These are phyloP conservation scores for Liasis olivaceus DNA, from an alignment of 2,797 vertebrate species.

Conservation along the genomic window DNA sequence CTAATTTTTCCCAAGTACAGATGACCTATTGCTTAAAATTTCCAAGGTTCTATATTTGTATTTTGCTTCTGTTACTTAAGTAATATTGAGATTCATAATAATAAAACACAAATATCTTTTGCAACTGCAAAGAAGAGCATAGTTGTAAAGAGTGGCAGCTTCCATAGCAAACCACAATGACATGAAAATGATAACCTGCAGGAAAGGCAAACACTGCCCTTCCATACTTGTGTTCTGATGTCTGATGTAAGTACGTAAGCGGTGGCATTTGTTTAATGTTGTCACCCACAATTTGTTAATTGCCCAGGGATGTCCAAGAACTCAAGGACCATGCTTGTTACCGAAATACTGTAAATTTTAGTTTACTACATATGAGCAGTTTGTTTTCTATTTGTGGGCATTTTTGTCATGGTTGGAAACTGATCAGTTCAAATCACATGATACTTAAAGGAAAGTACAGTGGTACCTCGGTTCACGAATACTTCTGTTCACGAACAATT, in stretches of 20 bases:
- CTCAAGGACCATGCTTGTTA: slow-evolving; percentile 12
- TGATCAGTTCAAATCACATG: neutral
- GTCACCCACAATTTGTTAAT: too few relatives aligned
- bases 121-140: slow-evolving; percentile 53
- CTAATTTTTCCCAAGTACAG: neutral
- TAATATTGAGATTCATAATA: slow-evolving; percentile 20
- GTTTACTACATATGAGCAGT: neutral
- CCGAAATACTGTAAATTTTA: too few relatives aligned
- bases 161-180: too few relatives aligned
- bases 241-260: too few relatives aligned
- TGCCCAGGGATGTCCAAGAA: too few relatives aligned
- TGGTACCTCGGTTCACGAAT: too few relatives aligned
- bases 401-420: neutral
- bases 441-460: slow-evolving; percentile 24
- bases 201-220: too few relatives aligned
- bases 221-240: too few relatives aligned
- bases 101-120: slow-evolving; percentile 62
- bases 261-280: too few relatives aligned
- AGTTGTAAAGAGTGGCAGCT: slow-evolving; percentile 43
- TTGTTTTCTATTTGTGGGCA: neutral
- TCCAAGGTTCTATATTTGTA: neutral
- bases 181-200: too few relatives aligned
- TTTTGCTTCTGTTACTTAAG: neutral
- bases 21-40: slow-evolving; percentile 15
- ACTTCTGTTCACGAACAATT: too few relatives aligned